Evolutionary conservation across 1,140 invertebrate genomes (phyloP).

Genomic region (Diachasma alloeum): DNA sequence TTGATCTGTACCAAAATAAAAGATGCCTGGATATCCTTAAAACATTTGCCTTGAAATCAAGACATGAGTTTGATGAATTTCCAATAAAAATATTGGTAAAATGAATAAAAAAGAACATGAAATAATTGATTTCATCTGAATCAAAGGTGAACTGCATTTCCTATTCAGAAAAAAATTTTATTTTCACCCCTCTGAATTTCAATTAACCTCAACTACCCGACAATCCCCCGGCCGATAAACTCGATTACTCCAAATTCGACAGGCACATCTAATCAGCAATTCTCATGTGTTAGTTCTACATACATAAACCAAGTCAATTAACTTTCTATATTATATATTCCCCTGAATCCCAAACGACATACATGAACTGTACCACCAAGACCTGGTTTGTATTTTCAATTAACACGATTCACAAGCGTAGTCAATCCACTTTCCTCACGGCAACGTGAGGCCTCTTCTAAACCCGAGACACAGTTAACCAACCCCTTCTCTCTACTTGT

Average conservation of each 20-base stretch:
- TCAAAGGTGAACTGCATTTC: too few relatives aligned
- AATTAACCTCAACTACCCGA: too few relatives aligned
- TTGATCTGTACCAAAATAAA: too few relatives aligned
- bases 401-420: slow-evolving; percentile 22
- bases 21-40: too few relatives aligned
- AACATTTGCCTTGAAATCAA: too few relatives aligned
- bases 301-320: neutral
- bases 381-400: slow-evolving; percentile 15
- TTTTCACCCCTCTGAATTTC: too few relatives aligned
- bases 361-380: neutral
- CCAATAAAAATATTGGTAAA: too few relatives aligned
- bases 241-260: neutral
- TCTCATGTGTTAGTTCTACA: neutral
- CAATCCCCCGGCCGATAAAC: neutral
- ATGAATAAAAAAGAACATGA: too few relatives aligned
- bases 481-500: neutral
- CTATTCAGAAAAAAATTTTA: too few relatives aligned
- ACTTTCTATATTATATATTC: neutral
- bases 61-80: too few relatives aligned
- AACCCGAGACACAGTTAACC: neutral
- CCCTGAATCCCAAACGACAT: neutral
- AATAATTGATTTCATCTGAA: too few relatives aligned
- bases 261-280: neutral
- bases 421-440: slow-evolving; percentile 5
- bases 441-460: neutral